These are phyloP conservation scores for Ctenoplectra terminalis DNA, from an alignment of 1,140 invertebrate genomes.

Conservation along the genomic window DNA sequence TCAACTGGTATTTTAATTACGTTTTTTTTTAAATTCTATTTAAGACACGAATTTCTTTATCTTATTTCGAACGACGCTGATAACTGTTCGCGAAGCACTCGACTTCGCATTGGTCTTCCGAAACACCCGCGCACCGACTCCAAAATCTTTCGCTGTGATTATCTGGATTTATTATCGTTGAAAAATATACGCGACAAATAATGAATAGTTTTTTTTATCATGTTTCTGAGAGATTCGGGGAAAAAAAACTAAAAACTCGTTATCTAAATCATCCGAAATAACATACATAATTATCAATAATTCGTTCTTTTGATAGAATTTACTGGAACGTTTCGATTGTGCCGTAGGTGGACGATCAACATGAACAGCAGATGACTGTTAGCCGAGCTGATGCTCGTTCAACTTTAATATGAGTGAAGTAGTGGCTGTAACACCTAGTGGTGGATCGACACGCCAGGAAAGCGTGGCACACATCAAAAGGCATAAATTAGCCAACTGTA, in stretches of 20 bases:
- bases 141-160: neutral
- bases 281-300: neutral
- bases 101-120: neutral
- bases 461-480: conserved; percentile 78
- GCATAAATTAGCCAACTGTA: conserved; percentile 80
- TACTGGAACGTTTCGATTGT: neutral
- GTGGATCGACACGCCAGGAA: conserved; percentile 79
- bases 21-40: neutral
- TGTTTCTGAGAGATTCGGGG: too few species aligned
- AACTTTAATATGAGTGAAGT: conserved; percentile 82
- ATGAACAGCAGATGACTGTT: conserved; percentile 82
- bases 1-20: neutral
- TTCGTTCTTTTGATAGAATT: too few species aligned
- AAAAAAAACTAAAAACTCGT: neutral
- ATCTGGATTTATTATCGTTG: conserved; percentile 3
- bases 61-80: neutral
- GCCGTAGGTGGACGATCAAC: conserved; percentile 71
- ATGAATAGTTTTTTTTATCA: neutral
- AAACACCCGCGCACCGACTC: neutral
- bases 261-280: neutral
- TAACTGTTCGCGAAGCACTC: neutral
- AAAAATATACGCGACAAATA: neutral
- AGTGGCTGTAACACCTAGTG: conserved; percentile 77
- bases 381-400: conserved; percentile 79
- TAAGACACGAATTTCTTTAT: conserved; percentile 26